Evolutionary conservation across 2,797 vertebrate genomes (phyloP), one percentile per base, ranked within the genome.

Genomic region (Malacoraja senta): DNA sequence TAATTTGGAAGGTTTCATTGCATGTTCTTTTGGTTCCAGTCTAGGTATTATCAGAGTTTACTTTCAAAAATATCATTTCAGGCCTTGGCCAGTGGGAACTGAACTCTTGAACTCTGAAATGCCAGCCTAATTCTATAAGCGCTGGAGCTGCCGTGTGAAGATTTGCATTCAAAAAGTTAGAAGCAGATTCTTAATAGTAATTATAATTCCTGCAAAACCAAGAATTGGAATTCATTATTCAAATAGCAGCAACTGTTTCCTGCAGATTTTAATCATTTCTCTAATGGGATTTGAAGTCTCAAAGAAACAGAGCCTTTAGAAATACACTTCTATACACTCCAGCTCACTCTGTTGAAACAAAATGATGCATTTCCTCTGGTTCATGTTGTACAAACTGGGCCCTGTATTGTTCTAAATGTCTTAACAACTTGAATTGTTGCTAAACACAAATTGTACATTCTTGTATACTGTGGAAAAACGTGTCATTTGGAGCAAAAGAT

Each of bases 211-310:
- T 68, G 65, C 61, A 61, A 88, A 32, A 65, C 15, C 84, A 65
- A 88, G 84, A 88, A 32, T 15, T 86, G 29, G 58, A n/a, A 88
- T 68, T 19, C 35, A 65, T 88, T 65, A 88, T 88, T 88, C 61
- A 65, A 65, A 88, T 19, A 65, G 61, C 17, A 88, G 84, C 7
- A 88, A 88, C n/a, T 88, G 84, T 88, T 88, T 88, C 80, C 84
- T 35, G 61, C 19, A 68, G 61, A 68, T 88, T 68, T 88, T 88
- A 88, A 88, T 68, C 1, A 68, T 65, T 35, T 35, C 84, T 86
- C 58, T 29, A 68, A 35, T 68, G n/a, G 84, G 84, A 88, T 88
- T 88, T 88, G 84, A 68, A 88, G 17, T 88, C 61, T 88, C 84
- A 65, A 88, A 68, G n/a, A 88, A 68, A 88, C 79, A 53, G 3